Evolutionary conservation across 2,797 vertebrate genomes (phyloP).

Genomic region (Pempheris klunzingeri): DNA sequence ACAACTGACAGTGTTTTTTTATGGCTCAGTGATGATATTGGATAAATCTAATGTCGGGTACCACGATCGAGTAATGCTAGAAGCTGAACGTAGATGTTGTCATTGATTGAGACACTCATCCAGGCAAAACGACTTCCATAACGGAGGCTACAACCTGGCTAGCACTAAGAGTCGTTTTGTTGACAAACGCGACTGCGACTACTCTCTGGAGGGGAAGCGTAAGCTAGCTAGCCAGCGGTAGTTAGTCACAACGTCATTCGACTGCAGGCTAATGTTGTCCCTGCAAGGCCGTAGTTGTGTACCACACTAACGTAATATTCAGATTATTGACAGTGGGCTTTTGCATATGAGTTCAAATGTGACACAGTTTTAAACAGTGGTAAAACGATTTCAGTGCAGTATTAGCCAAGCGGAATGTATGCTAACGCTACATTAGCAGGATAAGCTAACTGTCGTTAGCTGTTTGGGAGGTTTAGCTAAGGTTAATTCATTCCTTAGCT

Average conservation of each 20-base stretch:
- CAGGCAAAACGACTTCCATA: slow-evolving; percentile 10
- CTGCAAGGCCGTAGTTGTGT: neutral
- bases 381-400: neutral
- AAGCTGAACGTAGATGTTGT: neutral
- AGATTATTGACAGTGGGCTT: neutral
- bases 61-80: neutral
- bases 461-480: slow-evolving; percentile 48
- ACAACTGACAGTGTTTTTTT: neutral
- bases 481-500: slow-evolving; percentile 67
- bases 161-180: slow-evolving; percentile 67
- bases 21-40: neutral
- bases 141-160: slow-evolving; percentile 51
- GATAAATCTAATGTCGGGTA: no score
- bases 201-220: slow-evolving; percentile 59
- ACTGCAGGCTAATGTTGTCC: neutral
- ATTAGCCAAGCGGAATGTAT: slow-evolving; percentile 17
- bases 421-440: slow-evolving; percentile 70
- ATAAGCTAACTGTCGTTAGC: slow-evolving; percentile 60
- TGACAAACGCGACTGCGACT: slow-evolving; percentile 70
- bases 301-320: no score
- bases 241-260: slow-evolving; percentile 38
- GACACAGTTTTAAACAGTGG: neutral
- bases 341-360: neutral
- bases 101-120: slow-evolving; percentile 16
- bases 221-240: slow-evolving; percentile 36